Evolutionary conservation across 30 jellyfish, hydroid and myxozoan genomes (phyloP).

Genomic region (Hydractinia echinata): DNA sequence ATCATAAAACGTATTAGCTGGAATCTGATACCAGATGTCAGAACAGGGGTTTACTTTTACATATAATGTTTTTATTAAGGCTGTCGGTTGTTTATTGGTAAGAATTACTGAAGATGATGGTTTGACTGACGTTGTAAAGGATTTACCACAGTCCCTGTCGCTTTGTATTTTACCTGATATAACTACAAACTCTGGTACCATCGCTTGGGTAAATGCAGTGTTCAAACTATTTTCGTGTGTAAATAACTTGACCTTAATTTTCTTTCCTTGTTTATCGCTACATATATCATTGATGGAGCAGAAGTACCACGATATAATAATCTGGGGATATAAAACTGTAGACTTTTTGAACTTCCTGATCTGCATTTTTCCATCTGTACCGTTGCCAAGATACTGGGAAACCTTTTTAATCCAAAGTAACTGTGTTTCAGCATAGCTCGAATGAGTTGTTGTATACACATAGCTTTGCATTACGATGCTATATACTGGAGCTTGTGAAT

Average conservation of each 20-base stretch:
- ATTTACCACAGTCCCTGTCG: neutral
- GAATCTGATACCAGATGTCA: constrained; percentile 16
- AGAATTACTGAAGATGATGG: neutral
- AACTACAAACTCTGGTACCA: constrained; percentile 86
- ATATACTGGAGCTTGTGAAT: neutral
- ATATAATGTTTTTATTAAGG: neutral
- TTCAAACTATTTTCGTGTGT: constrained; percentile 29
- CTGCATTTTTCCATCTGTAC: neutral
- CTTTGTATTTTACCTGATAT: constrained; percentile 40
- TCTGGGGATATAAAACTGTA: constrained; percentile 19
- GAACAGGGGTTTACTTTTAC: constrained; percentile 1
- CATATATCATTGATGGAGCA: constrained; percentile 44
- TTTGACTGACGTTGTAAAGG: neutral
- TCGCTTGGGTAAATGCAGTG: constrained; percentile 55
- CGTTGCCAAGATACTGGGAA: constrained; percentile 17
- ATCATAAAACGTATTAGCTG: constrained; percentile 53
- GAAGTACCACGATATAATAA: constrained; percentile 46
- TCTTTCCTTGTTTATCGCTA: neutral
- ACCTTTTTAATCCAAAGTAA: constrained; percentile 4
- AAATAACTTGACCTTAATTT: neutral
- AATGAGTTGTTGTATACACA: neutral
- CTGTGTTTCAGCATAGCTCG: constrained; percentile 26
- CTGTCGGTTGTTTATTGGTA: neutral
- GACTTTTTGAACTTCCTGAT: neutral
- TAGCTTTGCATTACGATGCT: neutral